A percentile compares a stretch with the other conserved stretches of the same genome.
Evolutionary conservation across 2,113 vertebrate species (phyloP).

Genomic region (Hipposideros armiger): DNA sequence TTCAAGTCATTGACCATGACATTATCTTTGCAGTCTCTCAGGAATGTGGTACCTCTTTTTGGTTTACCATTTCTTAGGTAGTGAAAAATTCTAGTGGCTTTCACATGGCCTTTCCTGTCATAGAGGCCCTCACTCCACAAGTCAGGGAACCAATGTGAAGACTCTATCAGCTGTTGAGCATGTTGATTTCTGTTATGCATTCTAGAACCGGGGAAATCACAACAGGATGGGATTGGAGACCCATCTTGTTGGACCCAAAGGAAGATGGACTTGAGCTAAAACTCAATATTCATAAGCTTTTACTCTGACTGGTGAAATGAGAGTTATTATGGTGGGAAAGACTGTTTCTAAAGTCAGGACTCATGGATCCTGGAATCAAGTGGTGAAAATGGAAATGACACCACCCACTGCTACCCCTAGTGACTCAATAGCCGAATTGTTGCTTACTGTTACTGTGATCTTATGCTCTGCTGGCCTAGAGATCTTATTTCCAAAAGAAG

Average conservation of each 20-base stretch:
- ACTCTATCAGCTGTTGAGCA: neutral
- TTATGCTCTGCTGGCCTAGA: neutral
- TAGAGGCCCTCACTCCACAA: neutral
- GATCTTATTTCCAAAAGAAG: neutral
- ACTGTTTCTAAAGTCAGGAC: neutral
- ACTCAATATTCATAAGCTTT: neutral
- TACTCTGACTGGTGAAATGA: neutral
- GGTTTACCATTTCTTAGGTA: neutral
- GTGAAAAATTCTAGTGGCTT: neutral
- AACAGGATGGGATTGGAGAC: neutral
- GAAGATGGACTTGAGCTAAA: neutral
- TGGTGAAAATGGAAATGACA: neutral
- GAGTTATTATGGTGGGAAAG: neutral
- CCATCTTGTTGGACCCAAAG: too few species aligned
- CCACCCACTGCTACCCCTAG: neutral
- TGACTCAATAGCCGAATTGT: neutral
- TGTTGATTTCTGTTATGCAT: neutral
- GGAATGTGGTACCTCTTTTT: neutral
- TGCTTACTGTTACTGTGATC: neutral
- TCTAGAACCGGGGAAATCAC: neutral
- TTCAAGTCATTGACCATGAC: neutral
- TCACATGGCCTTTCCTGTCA: neutral
- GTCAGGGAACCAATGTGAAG: neutral
- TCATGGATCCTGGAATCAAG: neutral
- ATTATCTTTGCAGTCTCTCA: neutral